Base-by-base conservation (phyloP, 2,888 invertebrate genomes). In the Colostygia pectinataria region DNA sequence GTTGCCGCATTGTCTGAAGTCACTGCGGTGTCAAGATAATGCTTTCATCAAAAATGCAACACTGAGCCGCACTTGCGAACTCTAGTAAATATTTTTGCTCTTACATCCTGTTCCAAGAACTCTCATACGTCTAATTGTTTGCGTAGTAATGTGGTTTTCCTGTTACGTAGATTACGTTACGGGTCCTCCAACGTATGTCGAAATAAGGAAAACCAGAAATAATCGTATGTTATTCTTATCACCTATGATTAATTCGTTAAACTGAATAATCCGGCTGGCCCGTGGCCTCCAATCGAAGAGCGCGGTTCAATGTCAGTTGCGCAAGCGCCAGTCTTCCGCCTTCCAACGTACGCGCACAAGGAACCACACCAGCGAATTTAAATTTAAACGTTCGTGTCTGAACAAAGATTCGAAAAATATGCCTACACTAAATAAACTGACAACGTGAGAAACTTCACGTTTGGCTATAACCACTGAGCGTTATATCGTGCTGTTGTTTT, bases 271-370 rank as follows among this genome's bases (percentile, higher is more conserved):
- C 79, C 77, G 83, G 79, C 82, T 62, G 83, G 79, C 81, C 60
- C 54, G 66, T 72, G 86, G 83, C 87, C 88, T 88, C 84, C 77
- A 73, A 74, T 71, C 74, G 74, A 77, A 76, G 78, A 80, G 73
- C 72, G 41, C 71, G 71, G 77, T 87, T 87, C 90, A 90, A 90
- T 89, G 89, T 87, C 89, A 87, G 81, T 88, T 89, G 88, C 88
- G 89, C 84, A 89, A 90, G 80, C 85, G 81, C 72, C 74, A 64
- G 71, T 86, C 87, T 87, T 88, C 87, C 88, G 87, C 85, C 77
- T 80, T 79, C 75, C 70, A 71, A 65, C 42, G 46, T 37, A 42
- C 65, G 61, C 68, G 67, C 68, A 85, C 77, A 80, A 83, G 83
- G 80, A 84, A 80, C 80, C 61, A 57, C 65, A 65, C 66, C 65